Evolutionary conservation across 2,888 invertebrate species (phyloP).

Genomic region (Pantelozetes paolii): DNA sequence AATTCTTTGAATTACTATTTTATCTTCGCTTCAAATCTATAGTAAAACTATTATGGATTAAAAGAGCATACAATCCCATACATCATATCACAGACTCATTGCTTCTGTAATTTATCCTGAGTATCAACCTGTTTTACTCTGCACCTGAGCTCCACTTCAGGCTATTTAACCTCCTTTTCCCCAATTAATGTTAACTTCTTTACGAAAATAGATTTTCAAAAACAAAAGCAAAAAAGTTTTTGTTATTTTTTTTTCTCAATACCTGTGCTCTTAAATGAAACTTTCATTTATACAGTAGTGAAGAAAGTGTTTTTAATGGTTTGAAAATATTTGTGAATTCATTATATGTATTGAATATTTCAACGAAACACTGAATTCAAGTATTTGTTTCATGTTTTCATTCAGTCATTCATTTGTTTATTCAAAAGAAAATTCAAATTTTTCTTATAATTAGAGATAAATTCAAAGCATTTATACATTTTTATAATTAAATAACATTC

Average conservation of each 20-base stretch:
- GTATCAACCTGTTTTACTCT: constrained; percentile 22
- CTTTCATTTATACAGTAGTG: no score
- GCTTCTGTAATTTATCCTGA: constrained; percentile 11
- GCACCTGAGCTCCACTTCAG: not conserved
- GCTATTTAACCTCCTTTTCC: constrained; percentile 30
- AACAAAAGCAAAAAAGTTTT: not conserved
- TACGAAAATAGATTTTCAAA: not conserved
- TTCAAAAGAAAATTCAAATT: not conserved
- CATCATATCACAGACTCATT: constrained; percentile 16
- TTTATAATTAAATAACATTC: constrained; percentile 5
- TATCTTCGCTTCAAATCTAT: constrained; percentile 4
- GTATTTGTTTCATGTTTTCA: not conserved
- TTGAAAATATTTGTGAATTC: not conserved
- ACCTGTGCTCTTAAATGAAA: not conserved
- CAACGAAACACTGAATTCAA: no score
- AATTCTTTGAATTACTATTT: not conserved
- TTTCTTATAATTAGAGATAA: constrained; percentile 11
- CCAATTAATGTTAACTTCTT: not conserved
- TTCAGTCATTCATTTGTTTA: not conserved
- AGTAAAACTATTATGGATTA: constrained; percentile 22
- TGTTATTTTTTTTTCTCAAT: not conserved
- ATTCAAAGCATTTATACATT: not conserved
- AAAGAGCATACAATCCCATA: constrained; percentile 6
- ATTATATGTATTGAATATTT: no score
- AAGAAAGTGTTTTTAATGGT: no score